Base-by-base conservation (phyloP, 2,113 vertebrate species). In the Pyxicephalus adspersus region DNA sequence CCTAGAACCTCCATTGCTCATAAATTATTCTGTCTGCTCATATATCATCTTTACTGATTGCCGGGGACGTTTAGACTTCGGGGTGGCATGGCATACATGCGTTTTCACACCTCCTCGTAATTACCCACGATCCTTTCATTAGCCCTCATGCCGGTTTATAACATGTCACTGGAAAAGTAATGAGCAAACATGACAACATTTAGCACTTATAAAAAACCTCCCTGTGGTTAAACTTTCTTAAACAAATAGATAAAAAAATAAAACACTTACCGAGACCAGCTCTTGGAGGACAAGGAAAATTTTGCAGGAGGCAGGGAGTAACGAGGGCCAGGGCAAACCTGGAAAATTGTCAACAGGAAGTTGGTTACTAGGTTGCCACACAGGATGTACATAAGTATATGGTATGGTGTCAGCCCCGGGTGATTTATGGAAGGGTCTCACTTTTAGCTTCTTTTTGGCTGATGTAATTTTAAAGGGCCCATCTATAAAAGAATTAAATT, bases 61-160 rank as follows among this genome's bases (percentile, higher is more conserved):
- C 66, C 52, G 78, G 67, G 61, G 57, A 75, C 29, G n/a, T 38
- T 61, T 45, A 18, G 20, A 22, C 66, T 57, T 80, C 78, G 34
- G 66, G 78, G 66, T 72, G 78, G 78, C 26, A 67, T 67, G 26
- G 31, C 51, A 51, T 38, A 34, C 38, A 63, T 57, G 64, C 76
- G 18, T 78, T 78, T 78, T 78, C 76, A 67, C 76, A 67, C 76
- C 76, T 78, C 23, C 17, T 13, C n/a, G 31, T 55, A 78, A 78
- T 78, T 78, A 78, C 76, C 64, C 64, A 25, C 64, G 19, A 45
- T 58, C 64, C 50, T 66, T 45, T 78, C 64, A 78, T 78, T 77
- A 77, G 28, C 9, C 45, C 26, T 65, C 52, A n/a, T 52, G 38
- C 26, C 23, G n/a, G 64, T 11, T 67, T 60, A 34, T 58, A 64